Percentiles rank a stretch among this genome's conserved stretches.
phyloP scores from a whole-genome alignment of 2,797 vertebrate species.

The Spizella passerina region DNA sequence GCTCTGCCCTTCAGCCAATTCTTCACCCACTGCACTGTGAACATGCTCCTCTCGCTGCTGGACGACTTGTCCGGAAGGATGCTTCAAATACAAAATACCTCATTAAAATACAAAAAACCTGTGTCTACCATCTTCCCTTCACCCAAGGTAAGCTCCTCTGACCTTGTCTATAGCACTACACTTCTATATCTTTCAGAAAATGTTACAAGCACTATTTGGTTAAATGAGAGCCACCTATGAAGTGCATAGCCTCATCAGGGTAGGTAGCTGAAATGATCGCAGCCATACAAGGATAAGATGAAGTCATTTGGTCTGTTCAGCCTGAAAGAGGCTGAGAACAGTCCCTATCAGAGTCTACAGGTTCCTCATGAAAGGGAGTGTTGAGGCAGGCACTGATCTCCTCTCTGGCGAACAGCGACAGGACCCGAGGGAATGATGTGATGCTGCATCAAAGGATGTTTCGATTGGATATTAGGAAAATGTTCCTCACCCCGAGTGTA shows the following conservation, averaged over 20 bases:
- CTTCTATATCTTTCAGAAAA: not conserved
- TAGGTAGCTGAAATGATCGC: accelerated
- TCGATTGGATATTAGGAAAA: not conserved
- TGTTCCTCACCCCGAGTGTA: not conserved
- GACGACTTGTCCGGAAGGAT: not conserved
- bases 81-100: not conserved
- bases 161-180: no score
- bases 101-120: not conserved
- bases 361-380: not conserved
- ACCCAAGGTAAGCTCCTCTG: not conserved
- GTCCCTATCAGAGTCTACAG: not conserved
- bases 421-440: not conserved
- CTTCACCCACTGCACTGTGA: not conserved
- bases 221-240: accelerated
- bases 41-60: not conserved
- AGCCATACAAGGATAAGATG: not conserved
- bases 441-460: not conserved
- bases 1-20: not conserved
- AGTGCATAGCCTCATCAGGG: not conserved
- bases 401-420: not conserved
- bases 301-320: not conserved
- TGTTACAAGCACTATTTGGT: accelerated
- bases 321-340: not conserved
- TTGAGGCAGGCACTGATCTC: not conserved
- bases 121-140: not conserved